Evolutionary conservation across 2,797 vertebrate genomes (phyloP), one percentile per base, ranked within the genome.

Genomic region (Avahi laniger): DNA sequence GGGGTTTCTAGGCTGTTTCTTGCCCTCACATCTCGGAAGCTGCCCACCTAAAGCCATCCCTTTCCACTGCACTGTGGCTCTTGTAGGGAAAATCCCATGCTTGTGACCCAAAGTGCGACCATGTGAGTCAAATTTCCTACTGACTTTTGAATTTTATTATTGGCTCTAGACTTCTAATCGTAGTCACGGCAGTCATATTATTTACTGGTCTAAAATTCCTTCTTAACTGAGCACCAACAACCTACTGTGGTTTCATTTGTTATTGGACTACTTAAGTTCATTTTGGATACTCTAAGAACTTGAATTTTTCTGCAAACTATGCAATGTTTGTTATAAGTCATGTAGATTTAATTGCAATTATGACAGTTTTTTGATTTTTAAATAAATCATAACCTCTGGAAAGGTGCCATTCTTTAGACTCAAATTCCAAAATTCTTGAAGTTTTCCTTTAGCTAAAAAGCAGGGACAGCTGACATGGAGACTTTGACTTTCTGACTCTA

Each of bases 301-400:
- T 92, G 48, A 93, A 85, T 50, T 88, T 43, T 94, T 22, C 26
- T 73, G 30, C 17, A 92, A 65, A 89, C 38, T 54, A 43, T 84
- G 35, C 54, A 80, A 82, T 72, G 24, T 35, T 83, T 48, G 54
- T 75, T 82, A 11, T 90, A 78, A 69, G 41, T 89, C 79, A 78
- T 46, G 7, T 89, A 54, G 78, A 57, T 91, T 94, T 22, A 18
- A 26, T 82, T 52, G 69, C 26, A 91, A 43, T 87, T 59, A 41
- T 52, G 69, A 57, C 48, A 84, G 35, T 24, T 11, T 92, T 95
- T 93, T 91, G 70, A 50, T 95, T 96, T 75, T 67, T 35, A 93
- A 75, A 50, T 84, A 94, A 54, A 50, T 76, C 63, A 14, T 91
- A 70, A 67, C 46, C 52, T 46, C 33, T 75, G 20, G 52, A 89